Percentiles rank a stretch among this genome's conserved stretches.
Conservation (phyloP, 2,888 invertebrate species). For the Dryococelus australis region DNA sequence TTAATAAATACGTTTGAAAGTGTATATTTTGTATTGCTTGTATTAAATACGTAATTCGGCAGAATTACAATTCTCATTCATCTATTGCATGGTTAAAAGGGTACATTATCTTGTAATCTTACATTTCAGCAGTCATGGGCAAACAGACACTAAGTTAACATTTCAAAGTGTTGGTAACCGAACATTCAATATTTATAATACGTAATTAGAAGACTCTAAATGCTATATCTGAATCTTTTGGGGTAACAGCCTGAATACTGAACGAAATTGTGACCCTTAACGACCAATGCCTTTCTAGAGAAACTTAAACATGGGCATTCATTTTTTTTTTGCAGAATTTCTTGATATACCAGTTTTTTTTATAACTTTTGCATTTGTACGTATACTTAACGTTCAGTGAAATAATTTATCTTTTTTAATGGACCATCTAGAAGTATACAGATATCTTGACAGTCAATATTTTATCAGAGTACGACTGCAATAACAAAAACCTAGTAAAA, state of each 20-base stretch:
- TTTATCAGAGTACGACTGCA: too few relatives aligned
- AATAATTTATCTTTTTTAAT: too few relatives aligned
- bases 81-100: neutral
- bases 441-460: too few relatives aligned
- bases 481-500: too few relatives aligned
- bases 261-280: neutral
- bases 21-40: too few relatives aligned
- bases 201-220: neutral
- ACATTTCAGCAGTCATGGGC: neutral
- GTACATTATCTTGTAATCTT: neutral
- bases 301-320: neutral
- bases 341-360: too few relatives aligned
- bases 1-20: too few relatives aligned
- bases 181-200: neutral
- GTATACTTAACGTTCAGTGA: too few relatives aligned
- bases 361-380: too few relatives aligned
- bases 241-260: neutral
- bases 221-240: neutral
- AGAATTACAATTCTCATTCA: neutral
- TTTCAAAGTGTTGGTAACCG: neutral
- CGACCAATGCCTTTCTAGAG: neutral
- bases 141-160: neutral
- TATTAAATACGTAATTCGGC: too few relatives aligned
- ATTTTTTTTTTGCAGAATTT: too few relatives aligned
- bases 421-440: too few relatives aligned